A percentile compares a stretch with the other conserved stretches of the same genome.
phyloP scores from a whole-genome alignment of 2,888 invertebrate genomes.

The Thalpophila matura region DNA sequence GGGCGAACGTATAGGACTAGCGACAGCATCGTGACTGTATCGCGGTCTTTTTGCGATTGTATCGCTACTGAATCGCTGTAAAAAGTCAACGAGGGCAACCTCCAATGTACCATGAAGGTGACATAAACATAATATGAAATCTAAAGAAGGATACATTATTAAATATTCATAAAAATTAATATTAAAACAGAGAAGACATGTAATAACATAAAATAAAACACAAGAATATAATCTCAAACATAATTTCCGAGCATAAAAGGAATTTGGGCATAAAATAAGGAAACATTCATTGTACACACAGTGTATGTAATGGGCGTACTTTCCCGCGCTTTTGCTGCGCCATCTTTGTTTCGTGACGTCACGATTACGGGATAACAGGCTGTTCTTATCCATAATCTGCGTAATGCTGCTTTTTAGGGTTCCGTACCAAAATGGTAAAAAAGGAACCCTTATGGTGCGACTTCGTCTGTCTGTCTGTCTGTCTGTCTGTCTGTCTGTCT shows the following conservation, averaged over 20 bases:
- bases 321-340: conserved; percentile 41
- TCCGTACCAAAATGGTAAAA: no score
- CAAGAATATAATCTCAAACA: conserved; percentile 10
- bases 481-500: no score
- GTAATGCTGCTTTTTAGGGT: no score
- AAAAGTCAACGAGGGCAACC: no score
- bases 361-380: conserved; percentile 13
- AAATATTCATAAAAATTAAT: neutral
- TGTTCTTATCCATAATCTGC: no score
- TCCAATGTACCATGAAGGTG: neutral
- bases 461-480: no score
- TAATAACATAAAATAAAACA: conserved; percentile 21
- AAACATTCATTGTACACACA: conserved; percentile 42
- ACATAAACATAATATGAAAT: neutral
- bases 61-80: no score
- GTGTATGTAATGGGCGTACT: conserved; percentile 39
- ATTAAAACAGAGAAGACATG: neutral
- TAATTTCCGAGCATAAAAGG: conserved; percentile 27
- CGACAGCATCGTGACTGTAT: no score
- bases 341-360: conserved; percentile 52
- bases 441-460: no score
- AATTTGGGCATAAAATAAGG: conserved; percentile 41
- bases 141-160: neutral
- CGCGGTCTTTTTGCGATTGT: no score
- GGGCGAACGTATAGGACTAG: no score